These are phyloP conservation scores for Subacronicta megacephala DNA, from an alignment of 2,888 invertebrate genomes.

Conservation along the genomic window DNA sequence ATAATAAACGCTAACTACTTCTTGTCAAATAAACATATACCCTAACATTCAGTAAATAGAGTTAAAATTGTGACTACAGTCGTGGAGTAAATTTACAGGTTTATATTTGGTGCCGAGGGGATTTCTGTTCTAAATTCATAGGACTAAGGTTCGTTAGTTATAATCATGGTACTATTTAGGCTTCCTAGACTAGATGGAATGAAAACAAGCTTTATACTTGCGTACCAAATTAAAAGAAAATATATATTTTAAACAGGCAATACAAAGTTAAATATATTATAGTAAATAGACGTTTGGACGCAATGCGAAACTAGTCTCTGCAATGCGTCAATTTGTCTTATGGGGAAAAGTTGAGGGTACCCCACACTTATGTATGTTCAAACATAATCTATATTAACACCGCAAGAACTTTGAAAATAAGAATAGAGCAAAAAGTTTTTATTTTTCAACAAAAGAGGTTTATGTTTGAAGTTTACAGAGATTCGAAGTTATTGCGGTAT, in stretches of 20 bases:
- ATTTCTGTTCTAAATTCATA: slow-evolving; percentile 2
- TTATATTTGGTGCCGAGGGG: not conserved
- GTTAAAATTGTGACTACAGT: slow-evolving; percentile 7
- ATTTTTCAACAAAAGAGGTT: no score
- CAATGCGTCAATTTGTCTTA: slow-evolving; percentile 54
- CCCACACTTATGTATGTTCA: slow-evolving; percentile 6
- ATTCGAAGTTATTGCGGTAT: no score
- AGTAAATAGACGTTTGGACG: slow-evolving; percentile 20
- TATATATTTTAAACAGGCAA: not conserved
- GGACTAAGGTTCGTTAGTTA: not conserved
- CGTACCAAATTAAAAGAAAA: not conserved
- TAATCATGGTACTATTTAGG: no score
- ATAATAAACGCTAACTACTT: no score
- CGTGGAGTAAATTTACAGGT: not conserved
- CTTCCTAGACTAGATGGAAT: no score
- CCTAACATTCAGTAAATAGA: not conserved
- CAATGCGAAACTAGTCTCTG: slow-evolving; percentile 41
- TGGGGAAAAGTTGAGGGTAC: slow-evolving; percentile 11
- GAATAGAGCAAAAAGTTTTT: no score
- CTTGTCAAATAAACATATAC: slow-evolving; percentile 2
- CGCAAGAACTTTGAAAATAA: no score
- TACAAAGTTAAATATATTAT: no score
- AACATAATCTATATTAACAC: no score
- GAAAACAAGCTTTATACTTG: no score
- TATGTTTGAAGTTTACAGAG: no score